These are phyloP conservation scores for Trichopria drosophilae DNA, from an alignment of 2,888 invertebrate species.

Conservation along the genomic window DNA sequence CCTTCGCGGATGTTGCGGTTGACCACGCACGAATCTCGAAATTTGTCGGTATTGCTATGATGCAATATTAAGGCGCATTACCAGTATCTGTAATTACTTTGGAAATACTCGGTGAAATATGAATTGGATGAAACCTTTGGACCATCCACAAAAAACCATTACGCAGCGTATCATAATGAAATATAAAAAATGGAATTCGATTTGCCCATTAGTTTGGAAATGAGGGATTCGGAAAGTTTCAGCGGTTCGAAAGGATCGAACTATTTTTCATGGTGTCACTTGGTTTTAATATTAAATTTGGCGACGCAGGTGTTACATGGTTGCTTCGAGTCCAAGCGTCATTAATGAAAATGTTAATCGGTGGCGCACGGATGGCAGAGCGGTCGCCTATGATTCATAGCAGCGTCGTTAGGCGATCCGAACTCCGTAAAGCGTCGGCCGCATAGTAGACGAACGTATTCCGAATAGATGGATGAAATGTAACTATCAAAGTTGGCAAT, in stretches of 20 bases:
- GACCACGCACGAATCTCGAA: constrained; percentile 7
- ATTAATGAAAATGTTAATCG: constrained; percentile 29
- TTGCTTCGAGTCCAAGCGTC: constrained; percentile 10
- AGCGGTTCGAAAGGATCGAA: too few species aligned
- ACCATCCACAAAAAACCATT: too few species aligned
- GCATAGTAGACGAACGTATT: constrained; percentile 36
- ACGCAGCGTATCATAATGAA: too few species aligned
- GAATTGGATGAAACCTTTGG: too few species aligned
- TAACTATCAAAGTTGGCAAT: constrained; percentile 58
- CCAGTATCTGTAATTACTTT: too few species aligned
- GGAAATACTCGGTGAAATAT: too few species aligned
- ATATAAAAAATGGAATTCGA: too few species aligned
- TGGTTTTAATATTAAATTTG: constrained; percentile 15
- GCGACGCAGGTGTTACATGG: constrained; percentile 7
- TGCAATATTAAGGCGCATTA: too few species aligned
- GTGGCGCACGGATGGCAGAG: neutral
- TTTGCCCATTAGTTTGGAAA: too few species aligned
- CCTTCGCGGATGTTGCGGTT: constrained; percentile 19
- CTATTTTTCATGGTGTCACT: too few species aligned
- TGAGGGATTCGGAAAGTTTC: too few species aligned
- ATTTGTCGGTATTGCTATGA: too few species aligned
- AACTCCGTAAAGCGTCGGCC: constrained; percentile 25
- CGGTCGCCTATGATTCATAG: constrained; percentile 25
- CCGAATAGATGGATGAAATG: constrained; percentile 53
- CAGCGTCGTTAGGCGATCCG: constrained; percentile 30